Evolutionary conservation across 2,797 vertebrate species (phyloP), one percentile per base, ranked within the genome.

Genomic region (Chelon auratus): DNA sequence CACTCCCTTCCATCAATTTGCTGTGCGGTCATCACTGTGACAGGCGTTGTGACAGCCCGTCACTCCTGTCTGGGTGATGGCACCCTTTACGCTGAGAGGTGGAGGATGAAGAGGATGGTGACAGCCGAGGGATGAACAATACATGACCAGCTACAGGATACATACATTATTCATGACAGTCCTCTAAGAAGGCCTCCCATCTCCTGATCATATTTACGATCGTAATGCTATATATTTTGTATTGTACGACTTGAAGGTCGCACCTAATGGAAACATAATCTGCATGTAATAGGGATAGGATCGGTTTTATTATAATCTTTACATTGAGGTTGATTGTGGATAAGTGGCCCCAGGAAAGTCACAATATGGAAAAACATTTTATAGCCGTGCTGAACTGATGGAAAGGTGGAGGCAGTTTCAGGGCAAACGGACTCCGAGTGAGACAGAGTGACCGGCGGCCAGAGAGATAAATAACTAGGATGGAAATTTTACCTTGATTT

Each of bases 381-480:
- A 47, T 20, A 72, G 54, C 69, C 18, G 54, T 50, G 14, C 53
- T 53, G 22, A 22, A 30, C 30, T 68, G 54, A 78, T 57, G 56
- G 20, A 64, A 57, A 51, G 77, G 66, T 71, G 62, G 62, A 78
- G 57, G 48, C 64, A 79, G 71, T 86, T 81, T 76, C 51, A 18
- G 40, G 40, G 30, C 18, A 45, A 57, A 73, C 59, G 30, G 30
- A 63, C 40, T 17, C 17, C 1, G 4, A 67, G 43, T 56, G 43
- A 56, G 58, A 64, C 9, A 5, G 45, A 11, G 17, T 74, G 74
- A 86, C 5, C 62, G 81, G 70, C 33, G 8, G 67, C 26, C 5
- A 0, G 30, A 66, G 37, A 80, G 63, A 36, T 55, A 81, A 83
- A 88, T 63, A 45, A 76, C 47, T 42, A 9, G 59, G 37, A 33